Evolutionary conservation across 2,888 invertebrate genomes (phyloP).

Genomic region (Hydrotaea diabolus): DNA sequence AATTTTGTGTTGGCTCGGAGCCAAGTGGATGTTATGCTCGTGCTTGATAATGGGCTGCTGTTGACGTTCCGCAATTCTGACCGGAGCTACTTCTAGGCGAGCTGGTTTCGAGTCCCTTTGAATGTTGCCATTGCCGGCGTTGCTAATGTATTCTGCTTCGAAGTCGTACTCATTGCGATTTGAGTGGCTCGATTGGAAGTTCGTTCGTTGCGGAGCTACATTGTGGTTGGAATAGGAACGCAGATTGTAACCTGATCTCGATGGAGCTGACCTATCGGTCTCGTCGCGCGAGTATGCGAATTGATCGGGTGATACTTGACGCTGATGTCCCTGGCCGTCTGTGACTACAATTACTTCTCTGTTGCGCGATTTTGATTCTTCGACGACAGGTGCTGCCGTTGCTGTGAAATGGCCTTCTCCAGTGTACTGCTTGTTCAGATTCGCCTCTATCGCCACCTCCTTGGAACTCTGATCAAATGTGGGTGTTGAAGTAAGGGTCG

Average conservation of each 20-base stretch:
- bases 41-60: constrained; percentile 71
- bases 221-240: constrained; percentile 52
- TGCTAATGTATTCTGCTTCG: constrained; percentile 75
- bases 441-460: constrained; percentile 72
- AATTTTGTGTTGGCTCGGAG: constrained; percentile 77
- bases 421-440: constrained; percentile 65
- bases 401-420: constrained; percentile 57
- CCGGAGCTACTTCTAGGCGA: constrained; percentile 71
- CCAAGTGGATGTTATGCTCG: constrained; percentile 75
- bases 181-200: constrained; percentile 35
- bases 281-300: constrained; percentile 72
- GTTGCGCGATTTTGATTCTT: constrained; percentile 63
- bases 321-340: constrained; percentile 73
- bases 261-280: constrained; percentile 65
- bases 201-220: constrained; percentile 42
- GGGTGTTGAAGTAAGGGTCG: constrained; percentile 71
- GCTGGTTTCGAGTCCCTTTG: constrained; percentile 74
- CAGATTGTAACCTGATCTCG: constrained; percentile 45
- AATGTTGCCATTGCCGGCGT: constrained; percentile 71
- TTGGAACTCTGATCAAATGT: constrained; percentile 73
- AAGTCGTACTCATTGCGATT: constrained; percentile 54
- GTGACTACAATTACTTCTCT: constrained; percentile 69
- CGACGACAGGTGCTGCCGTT: constrained; percentile 61
- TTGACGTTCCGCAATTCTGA: constrained; percentile 28
- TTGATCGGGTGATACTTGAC: constrained; percentile 74